Evolutionary conservation across 2,888 invertebrate species (phyloP).

Genomic region (Allygus modestus): DNA sequence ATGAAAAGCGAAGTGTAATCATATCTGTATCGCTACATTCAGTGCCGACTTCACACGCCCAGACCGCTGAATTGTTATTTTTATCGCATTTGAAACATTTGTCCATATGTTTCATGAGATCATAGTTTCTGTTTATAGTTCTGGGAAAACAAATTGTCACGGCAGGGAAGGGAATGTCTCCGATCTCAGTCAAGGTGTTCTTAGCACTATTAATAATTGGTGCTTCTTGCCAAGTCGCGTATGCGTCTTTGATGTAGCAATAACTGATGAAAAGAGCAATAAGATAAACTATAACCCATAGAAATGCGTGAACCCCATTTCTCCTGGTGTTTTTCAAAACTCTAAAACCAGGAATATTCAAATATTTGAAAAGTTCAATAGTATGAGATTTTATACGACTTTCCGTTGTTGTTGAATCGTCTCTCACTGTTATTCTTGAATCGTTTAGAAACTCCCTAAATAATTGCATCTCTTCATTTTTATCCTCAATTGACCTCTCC

Average conservation of each 20-base stretch:
- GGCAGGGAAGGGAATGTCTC: neutral
- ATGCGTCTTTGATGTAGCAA: neutral
- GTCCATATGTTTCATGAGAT: neutral
- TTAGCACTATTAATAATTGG: neutral
- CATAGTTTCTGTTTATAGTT: neutral
- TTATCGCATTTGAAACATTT: neutral
- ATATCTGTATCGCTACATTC: neutral
- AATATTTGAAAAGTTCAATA: neutral
- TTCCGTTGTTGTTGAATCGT: neutral
- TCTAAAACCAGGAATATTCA: neutral
- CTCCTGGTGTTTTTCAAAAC: neutral
- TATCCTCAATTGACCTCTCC: neutral
- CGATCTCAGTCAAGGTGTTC: neutral
- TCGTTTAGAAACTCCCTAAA: neutral
- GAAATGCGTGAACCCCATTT: neutral
- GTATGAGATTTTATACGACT: too few species aligned
- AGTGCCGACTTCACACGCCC: neutral
- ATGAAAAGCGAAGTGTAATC: neutral
- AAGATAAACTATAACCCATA: neutral
- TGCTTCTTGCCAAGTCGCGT: neutral
- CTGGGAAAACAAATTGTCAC: neutral
- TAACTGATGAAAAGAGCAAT: neutral
- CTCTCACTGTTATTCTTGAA: neutral
- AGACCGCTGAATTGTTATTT: neutral
- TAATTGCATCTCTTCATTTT: neutral